phyloP scores from a whole-genome alignment of 2,888 invertebrate species.

The Archips crataeganus region DNA sequence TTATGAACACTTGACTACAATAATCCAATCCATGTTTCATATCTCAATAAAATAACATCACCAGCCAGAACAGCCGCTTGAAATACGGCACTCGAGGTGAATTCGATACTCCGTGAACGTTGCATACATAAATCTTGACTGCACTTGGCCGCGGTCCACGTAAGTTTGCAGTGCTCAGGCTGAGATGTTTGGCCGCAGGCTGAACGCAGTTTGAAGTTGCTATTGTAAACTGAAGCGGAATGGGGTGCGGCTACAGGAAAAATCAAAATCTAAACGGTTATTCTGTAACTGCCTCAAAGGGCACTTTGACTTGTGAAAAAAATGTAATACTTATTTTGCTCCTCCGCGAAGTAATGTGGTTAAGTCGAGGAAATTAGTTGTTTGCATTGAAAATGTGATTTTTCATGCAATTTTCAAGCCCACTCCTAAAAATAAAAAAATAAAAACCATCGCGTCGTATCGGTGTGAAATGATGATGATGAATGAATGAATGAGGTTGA shows the following conservation, averaged over 20 bases:
- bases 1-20: background rate
- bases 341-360: too few species aligned
- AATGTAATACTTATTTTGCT: too few species aligned
- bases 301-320: too few species aligned
- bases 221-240: background rate
- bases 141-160: slow-evolving; percentile 26
- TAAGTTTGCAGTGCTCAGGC: slow-evolving; percentile 30
- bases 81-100: slow-evolving; percentile 34
- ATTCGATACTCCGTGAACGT: slow-evolving; percentile 28
- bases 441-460: too few species aligned
- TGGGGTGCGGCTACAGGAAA: background rate
- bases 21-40: background rate
- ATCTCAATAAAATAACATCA: background rate
- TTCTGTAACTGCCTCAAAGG: too few species aligned
- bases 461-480: too few species aligned
- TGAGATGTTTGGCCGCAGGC: slow-evolving; percentile 23
- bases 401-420: too few species aligned
- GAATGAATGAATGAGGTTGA: too few species aligned
- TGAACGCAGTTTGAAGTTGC: slow-evolving; percentile 5
- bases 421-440: too few species aligned
- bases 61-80: slow-evolving; percentile 34
- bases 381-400: too few species aligned
- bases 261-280: background rate
- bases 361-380: too few species aligned
- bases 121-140: slow-evolving; percentile 32